Evolutionary conservation across 2,888 invertebrate species (phyloP).

Genomic region (Xestobium rufovillosum): DNA sequence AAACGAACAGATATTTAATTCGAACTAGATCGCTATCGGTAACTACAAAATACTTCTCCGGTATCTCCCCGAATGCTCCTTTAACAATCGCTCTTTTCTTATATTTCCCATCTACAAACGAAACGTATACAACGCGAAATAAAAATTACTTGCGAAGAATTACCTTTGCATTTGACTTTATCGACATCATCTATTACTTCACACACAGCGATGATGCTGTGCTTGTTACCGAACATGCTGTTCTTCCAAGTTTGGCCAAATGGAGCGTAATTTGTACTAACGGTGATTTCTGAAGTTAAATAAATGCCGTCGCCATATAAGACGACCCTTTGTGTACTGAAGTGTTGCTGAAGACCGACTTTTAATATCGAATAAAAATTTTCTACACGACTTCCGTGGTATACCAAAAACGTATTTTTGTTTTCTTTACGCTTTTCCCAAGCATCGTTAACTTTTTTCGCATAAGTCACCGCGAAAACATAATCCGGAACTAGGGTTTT

Average conservation of each 20-base stretch:
- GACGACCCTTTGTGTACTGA: slow-evolving; percentile 43
- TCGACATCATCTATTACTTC: slow-evolving; percentile 69
- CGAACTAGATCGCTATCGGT: slow-evolving; percentile 69
- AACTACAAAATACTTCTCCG: slow-evolving; percentile 65
- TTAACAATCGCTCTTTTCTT: slow-evolving; percentile 21
- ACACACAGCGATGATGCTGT: slow-evolving; percentile 73
- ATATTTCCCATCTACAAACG: slow-evolving; percentile 24
- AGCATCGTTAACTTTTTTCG: slow-evolving; percentile 50
- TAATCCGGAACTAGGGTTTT: slow-evolving; percentile 48
- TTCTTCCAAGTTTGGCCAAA: slow-evolving; percentile 69
- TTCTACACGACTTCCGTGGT: slow-evolving; percentile 73
- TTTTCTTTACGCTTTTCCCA: slow-evolving; percentile 52
- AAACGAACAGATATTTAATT: slow-evolving; percentile 68
- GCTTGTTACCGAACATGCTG: slow-evolving; percentile 65
- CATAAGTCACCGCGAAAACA: slow-evolving; percentile 58
- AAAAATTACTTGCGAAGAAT: not conserved
- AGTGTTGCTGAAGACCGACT: slow-evolving; percentile 67
- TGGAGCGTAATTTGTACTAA: slow-evolving; percentile 65
- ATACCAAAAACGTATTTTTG: slow-evolving; percentile 56
- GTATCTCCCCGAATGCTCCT: slow-evolving; percentile 45
- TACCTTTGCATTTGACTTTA: slow-evolving; percentile 50
- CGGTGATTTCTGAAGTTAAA: slow-evolving; percentile 64
- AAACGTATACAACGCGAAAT: slow-evolving; percentile 10
- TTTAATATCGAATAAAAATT: slow-evolving; percentile 75
- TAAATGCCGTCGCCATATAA: slow-evolving; percentile 68